Conservation (phyloP, 2,888 invertebrate genomes). For the Theristus sp. region DNA sequence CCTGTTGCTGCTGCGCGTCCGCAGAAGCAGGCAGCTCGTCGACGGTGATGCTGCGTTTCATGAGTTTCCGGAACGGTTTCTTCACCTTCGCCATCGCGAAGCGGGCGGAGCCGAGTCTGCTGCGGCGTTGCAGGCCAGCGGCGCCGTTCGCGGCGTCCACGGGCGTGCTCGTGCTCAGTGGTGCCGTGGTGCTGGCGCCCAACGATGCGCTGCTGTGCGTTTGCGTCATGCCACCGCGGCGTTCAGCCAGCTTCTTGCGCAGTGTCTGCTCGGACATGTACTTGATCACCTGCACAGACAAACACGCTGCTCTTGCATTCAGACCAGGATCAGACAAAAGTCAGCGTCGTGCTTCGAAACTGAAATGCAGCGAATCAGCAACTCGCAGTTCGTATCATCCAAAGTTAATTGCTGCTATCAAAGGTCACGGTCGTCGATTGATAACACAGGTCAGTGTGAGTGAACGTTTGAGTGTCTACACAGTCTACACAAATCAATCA, state of each 20-base stretch:
- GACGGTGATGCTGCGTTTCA: neutral
- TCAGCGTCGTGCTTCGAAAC: too few species aligned
- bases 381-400: too few species aligned
- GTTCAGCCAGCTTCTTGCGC: neutral
- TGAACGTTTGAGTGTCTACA: too few species aligned
- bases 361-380: too few species aligned
- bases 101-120: neutral
- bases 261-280: slow-evolving; percentile 13
- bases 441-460: too few species aligned
- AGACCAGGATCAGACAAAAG: too few species aligned
- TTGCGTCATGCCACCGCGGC: neutral
- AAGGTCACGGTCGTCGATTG: too few species aligned
- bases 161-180: too few species aligned
- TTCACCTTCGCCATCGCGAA: neutral
- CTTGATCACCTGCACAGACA: slow-evolving; percentile 10
- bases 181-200: neutral
- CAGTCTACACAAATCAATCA: too few species aligned
- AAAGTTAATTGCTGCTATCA: too few species aligned
- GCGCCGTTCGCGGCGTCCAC: neutral
- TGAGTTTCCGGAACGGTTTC: slow-evolving; percentile 1
- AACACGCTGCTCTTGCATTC: too few species aligned
- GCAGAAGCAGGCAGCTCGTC: neutral
- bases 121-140: neutral
- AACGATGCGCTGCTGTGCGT: neutral
- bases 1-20: neutral